A percentile compares a stretch with the other conserved stretches of the same genome.
Evolutionary conservation across 2,888 invertebrate species (phyloP).

Genomic region (Mylabris sibirica): DNA sequence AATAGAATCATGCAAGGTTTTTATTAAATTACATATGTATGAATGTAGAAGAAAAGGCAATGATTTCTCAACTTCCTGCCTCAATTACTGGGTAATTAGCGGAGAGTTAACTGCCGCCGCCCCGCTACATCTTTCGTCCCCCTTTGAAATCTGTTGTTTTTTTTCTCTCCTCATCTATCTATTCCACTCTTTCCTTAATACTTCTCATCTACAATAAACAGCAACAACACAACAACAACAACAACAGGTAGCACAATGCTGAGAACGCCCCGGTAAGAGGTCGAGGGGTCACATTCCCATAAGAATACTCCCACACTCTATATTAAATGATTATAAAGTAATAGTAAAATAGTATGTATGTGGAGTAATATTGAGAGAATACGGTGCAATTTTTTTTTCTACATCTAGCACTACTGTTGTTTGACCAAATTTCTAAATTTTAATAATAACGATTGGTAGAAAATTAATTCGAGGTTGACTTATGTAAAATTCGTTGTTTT

Average conservation of each 20-base stretch:
- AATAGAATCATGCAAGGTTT: constrained; percentile 5
- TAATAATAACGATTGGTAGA: neutral
- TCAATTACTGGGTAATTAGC: constrained; percentile 61
- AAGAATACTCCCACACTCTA: constrained; percentile 63
- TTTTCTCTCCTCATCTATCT: neutral
- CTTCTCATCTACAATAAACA: constrained; percentile 10
- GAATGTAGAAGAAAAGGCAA: constrained; percentile 25
- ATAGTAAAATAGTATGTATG: constrained; percentile 27
- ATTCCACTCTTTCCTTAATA: neutral
- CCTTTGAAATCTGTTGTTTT: neutral
- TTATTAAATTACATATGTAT: neutral
- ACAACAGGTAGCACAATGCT: constrained; percentile 58
- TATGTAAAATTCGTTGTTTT: neutral
- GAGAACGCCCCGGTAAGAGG: constrained; percentile 62
- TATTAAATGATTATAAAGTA: constrained; percentile 51
- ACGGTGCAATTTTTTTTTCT: constrained; percentile 26
- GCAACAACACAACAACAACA: constrained; percentile 41
- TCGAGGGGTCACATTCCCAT: constrained; percentile 62
- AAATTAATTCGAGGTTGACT: neutral
- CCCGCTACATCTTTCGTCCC: constrained; percentile 34
- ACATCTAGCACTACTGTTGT: neutral
- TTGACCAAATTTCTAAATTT: constrained; percentile 24
- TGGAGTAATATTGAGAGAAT: constrained; percentile 37
- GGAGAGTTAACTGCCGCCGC: constrained; percentile 44
- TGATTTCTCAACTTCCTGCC: constrained; percentile 62